phyloP scores from a whole-genome alignment of 2,888 invertebrate genomes.

The Branchellion lobata region DNA sequence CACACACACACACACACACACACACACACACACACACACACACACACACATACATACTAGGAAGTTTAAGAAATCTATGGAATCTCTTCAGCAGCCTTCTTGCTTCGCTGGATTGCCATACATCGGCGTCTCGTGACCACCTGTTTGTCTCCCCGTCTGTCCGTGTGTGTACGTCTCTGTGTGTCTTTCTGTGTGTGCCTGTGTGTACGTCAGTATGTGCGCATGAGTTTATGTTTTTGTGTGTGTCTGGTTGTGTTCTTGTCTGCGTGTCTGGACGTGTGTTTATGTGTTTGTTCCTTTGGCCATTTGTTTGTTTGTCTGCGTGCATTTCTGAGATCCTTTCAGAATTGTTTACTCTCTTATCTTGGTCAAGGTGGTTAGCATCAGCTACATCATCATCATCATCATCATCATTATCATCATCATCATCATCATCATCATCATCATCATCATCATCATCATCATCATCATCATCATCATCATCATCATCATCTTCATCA shows the following conservation, averaged over 20 bases:
- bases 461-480: constrained; percentile 18
- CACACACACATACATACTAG: constrained; percentile 6
- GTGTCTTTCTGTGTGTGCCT: neutral
- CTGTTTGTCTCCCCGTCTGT: neutral
- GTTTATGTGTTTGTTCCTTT: neutral
- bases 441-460: constrained; percentile 40
- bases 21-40: constrained; percentile 9
- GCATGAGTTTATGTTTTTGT: too few relatives aligned
- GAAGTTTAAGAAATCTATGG: too few relatives aligned
- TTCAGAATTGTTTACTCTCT: too few relatives aligned
- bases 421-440: constrained; percentile 38
- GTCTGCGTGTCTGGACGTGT: neutral
- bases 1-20: constrained; percentile 3
- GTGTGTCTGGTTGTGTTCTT: neutral
- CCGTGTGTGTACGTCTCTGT: neutral
- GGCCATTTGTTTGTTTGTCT: too few relatives aligned
- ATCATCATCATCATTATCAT: constrained; percentile 36
- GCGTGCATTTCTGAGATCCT: too few relatives aligned
- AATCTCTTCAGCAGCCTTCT: too few relatives aligned
- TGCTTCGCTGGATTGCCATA: too few relatives aligned
- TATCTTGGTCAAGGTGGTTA: neutral
- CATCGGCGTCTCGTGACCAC: neutral
- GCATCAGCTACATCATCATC: constrained; percentile 3
- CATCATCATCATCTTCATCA: constrained; percentile 31
- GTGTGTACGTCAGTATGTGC: neutral